Evolutionary conservation across 2,113 vertebrate genomes (phyloP), one percentile per base, ranked within the genome.

Genomic region (Chaenogobius annularis): DNA sequence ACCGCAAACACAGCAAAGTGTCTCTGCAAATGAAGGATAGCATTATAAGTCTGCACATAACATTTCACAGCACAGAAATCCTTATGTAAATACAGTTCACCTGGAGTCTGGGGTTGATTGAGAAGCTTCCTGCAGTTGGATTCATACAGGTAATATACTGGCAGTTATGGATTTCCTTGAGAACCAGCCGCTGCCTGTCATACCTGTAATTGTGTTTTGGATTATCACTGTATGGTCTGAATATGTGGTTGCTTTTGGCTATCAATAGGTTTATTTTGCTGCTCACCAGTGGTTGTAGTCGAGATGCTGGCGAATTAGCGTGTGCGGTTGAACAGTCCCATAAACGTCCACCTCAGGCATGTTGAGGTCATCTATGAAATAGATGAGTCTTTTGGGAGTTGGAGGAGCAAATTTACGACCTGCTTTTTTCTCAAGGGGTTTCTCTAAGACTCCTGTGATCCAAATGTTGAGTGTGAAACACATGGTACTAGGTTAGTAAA

Each of bases 81-180:
- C 5, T 12, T 9, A 31, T 15, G 12, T 61, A 78, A 10, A 43
- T 54, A 10, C 15, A 23, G 10, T 31, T 15, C 94, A 96, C 94
- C 93, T 94, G 94, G 78, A 98, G 94, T 92, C 93, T 91, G 86
- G 93, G 95, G 93, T 96, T 94, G 85, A 96, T 94, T 70, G 95
- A 96, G 90, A 98, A 97, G 92, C 94, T 97, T 90, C 96, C 95
- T 89, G 93, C 95, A 63, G 95, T 94, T 83, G 95, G 95, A 93
- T 96, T 97, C 96, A 97, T 93, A 86, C 95, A 95, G 89, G 95
- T 96, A 92, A 95, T 94, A 74, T 89, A 92, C 91, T 95, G 96
- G 91, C 96, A 96, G 91, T 95, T 95, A 88, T 95, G 93, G 74
- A 96, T 94, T 92, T 96, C 96, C 93, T 99, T 99, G 89, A 96